Conservation (phyloP, 2,888 invertebrate genomes). For the Doris montereyensis region DNA sequence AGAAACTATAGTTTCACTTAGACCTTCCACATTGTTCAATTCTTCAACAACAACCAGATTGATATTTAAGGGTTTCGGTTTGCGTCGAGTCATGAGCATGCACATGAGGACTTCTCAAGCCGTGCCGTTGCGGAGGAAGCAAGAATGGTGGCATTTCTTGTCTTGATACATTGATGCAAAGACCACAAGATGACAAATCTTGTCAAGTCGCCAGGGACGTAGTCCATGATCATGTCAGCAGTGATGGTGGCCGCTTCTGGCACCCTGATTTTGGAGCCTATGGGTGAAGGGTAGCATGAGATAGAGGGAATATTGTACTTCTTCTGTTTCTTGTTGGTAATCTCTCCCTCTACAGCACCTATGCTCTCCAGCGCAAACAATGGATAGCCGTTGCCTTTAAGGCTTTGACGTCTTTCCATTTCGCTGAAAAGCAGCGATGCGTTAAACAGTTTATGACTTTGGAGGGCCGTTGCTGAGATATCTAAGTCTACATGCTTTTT, state of each 20-base stretch:
- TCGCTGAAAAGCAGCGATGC: slow-evolving; percentile 39
- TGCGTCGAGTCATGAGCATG: slow-evolving; percentile 34
- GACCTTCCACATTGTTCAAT: not conserved
- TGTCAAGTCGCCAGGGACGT: slow-evolving; percentile 35
- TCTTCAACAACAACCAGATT: slow-evolving; percentile 35
- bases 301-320: slow-evolving; percentile 9
- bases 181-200: slow-evolving; percentile 37
- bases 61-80: slow-evolving; percentile 23
- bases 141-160: slow-evolving; percentile 30
- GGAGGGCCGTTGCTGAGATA: slow-evolving; percentile 39
- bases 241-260: slow-evolving; percentile 27
- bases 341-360: not conserved
- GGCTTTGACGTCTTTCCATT: slow-evolving; percentile 29
- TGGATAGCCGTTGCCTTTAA: slow-evolving; percentile 33
- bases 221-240: slow-evolving; percentile 29
- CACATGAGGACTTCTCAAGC: slow-evolving; percentile 29
- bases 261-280: slow-evolving; percentile 39
- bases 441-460: slow-evolving; percentile 29
- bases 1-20: slow-evolving; percentile 35
- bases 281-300: slow-evolving; percentile 38
- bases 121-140: slow-evolving; percentile 32
- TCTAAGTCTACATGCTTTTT: slow-evolving; percentile 27
- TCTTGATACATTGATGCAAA: slow-evolving; percentile 25
- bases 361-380: slow-evolving; percentile 39
- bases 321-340: not conserved